Conservation (phyloP, 2,797 vertebrate genomes). For the Tympanoctomys barrerae region DNA sequence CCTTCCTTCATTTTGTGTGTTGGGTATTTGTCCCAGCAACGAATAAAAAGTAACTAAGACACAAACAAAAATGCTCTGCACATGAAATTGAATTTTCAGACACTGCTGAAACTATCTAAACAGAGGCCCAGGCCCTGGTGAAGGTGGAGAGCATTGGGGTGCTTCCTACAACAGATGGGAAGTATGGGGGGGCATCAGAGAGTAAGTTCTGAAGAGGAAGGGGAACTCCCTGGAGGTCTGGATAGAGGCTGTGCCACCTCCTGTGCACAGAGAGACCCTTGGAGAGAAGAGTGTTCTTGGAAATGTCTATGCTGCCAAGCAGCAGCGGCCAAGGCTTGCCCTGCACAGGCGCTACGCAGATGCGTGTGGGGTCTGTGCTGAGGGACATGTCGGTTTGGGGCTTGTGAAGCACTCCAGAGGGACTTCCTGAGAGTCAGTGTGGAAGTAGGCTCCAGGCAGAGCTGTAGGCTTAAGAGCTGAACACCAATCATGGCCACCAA, state of each 20-base stretch:
- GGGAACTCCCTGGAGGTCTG: background rate
- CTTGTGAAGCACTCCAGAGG: constrained; percentile 4
- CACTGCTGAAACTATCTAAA: background rate
- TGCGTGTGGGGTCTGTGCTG: background rate
- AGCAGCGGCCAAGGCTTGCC: background rate
- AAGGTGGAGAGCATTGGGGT: background rate
- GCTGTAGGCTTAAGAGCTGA: background rate
- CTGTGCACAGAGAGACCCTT: background rate
- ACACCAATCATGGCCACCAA: background rate
- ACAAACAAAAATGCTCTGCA: background rate
- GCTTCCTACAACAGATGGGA: background rate
- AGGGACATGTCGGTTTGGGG: background rate
- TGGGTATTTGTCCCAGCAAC: no score
- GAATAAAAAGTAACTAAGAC: no score
- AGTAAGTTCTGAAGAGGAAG: background rate
- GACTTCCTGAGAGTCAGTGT: background rate
- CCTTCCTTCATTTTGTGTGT: no score
- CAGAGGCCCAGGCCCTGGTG: background rate
- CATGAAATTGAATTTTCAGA: constrained; percentile 37
- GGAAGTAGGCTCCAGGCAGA: background rate
- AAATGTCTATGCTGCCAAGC: background rate
- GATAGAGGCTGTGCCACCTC: background rate
- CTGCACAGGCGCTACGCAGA: background rate
- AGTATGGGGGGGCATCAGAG: background rate
- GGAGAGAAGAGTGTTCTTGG: background rate